Evolutionary conservation across 2,113 vertebrate species (phyloP), one percentile per base, ranked within the genome.

Genomic region (Saccopteryx bilineata): DNA sequence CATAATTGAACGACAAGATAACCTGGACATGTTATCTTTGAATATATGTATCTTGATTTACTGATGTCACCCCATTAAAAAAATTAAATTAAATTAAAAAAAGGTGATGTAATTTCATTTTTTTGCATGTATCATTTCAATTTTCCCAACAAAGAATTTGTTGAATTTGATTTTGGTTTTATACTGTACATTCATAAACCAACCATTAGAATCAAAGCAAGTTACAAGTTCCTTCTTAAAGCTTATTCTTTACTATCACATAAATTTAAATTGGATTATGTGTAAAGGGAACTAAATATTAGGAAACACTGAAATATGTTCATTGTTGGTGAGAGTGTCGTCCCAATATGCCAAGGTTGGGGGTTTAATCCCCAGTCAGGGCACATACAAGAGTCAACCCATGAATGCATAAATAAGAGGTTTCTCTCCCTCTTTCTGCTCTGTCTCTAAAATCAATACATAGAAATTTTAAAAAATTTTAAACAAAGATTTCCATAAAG

Each of bases 181-280:
- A 68, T 28, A 56, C 10, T 89, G 12, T 76, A 60, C 15, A 56
- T 58, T 88, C 54, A 74, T 48, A 9, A 94, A 17, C 5, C 84
- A 75, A 95, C 72, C 10, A 56, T 60, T 54, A 50, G 84, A 63
- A 86, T 61, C 76, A 89, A 96, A 96, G 8, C 9, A 80, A 86
- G 52, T 82, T 85, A 75, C 17, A 82, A 91, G n/a, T 48, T 72
- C 7, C 31, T 76, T 39, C 28, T 0, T 72, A 21, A 63, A 87
- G 52, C 26, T 54, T 87, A 83, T 60, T 87, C 8, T 33, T 88
- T 87, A 58, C 12, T 79, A 56, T 61, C 39, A 90, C 15, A 71
- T 69, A 88, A 72, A 83, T 80, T 88, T 86, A 87, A 91, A 65
- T 31, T 87, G 19, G 12, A 87, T 84, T 92, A 74, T 61, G 56